Evolutionary conservation across 2,888 invertebrate species (phyloP).

Genomic region (Machimus atricapillus): DNA sequence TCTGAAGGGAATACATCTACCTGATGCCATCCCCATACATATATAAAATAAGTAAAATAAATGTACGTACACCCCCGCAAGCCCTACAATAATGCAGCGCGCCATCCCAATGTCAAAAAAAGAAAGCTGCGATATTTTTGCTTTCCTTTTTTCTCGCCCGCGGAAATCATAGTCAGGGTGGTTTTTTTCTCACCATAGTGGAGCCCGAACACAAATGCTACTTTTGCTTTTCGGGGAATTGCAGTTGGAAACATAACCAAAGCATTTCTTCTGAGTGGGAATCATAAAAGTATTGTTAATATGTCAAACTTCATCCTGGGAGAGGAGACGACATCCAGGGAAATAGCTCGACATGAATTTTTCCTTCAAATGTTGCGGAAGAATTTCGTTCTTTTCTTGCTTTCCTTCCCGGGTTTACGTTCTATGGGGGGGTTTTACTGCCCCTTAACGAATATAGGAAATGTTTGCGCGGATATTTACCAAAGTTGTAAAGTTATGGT

Average conservation of each 20-base stretch:
- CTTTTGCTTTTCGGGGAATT: not conserved
- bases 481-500: not conserved
- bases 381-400: not conserved
- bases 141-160: not conserved
- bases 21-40: not conserved
- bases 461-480: not conserved
- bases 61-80: not conserved
- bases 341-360: conserved; percentile 1
- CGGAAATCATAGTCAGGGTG: not conserved
- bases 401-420: not conserved
- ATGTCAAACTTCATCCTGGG: not conserved
- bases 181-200: not conserved
- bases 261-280: conserved; percentile 6
- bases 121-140: not conserved
- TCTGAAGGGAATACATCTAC: not conserved
- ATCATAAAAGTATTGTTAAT: conserved; percentile 23
- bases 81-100: not conserved
- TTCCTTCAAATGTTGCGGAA: not conserved
- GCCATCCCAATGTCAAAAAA: conserved; percentile 5
- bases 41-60: not conserved
- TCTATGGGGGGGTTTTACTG: not conserved
- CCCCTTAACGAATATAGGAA: not conserved
- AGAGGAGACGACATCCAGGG: not conserved
- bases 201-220: not conserved
- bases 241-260: not conserved